These are phyloP conservation scores for Drosophila pseudotakahashii DNA, from an alignment of 2,888 invertebrate species.

Conservation along the genomic window DNA sequence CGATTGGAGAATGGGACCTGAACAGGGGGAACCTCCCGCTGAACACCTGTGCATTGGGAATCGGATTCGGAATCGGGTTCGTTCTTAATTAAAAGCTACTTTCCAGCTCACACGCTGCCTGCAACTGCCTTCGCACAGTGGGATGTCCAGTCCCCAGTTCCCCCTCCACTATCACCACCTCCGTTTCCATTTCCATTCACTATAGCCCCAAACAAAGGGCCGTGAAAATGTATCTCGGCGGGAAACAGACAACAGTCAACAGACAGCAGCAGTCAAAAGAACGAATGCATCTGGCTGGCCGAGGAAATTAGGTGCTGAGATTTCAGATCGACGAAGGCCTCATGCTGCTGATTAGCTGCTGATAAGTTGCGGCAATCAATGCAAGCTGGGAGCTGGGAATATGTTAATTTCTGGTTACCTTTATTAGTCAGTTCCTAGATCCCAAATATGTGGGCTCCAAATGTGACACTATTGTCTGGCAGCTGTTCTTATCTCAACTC, in stretches of 20 bases:
- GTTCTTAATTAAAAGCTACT: slow-evolving; percentile 76
- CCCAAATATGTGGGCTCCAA: slow-evolving; percentile 51
- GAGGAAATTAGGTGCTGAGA: slow-evolving; percentile 73
- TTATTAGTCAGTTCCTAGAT: background rate
- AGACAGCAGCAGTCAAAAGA: slow-evolving; percentile 43
- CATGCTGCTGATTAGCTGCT: slow-evolving; percentile 77
- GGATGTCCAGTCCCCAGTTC: slow-evolving; percentile 37
- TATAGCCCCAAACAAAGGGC: slow-evolving; percentile 53
- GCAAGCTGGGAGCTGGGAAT: slow-evolving; percentile 42
- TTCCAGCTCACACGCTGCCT: slow-evolving; percentile 51
- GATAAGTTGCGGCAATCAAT: slow-evolving; percentile 70
- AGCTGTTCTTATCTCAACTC: slow-evolving; percentile 38
- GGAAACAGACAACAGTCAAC: slow-evolving; percentile 47
- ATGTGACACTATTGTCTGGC: slow-evolving; percentile 67
- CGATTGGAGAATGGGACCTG: slow-evolving; percentile 32
- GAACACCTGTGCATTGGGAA: slow-evolving; percentile 58
- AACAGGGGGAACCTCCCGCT: slow-evolving; percentile 30
- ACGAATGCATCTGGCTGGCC: slow-evolving; percentile 53
- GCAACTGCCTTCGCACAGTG: slow-evolving; percentile 53
- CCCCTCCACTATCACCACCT: background rate
- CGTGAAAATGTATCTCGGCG: slow-evolving; percentile 57
- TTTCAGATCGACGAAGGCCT: slow-evolving; percentile 66
- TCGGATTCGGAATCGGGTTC: slow-evolving; percentile 34
- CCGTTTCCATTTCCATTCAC: slow-evolving; percentile 2
- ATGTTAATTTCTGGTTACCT: slow-evolving; percentile 59